Percentiles rank a stretch among this genome's conserved stretches.
phyloP scores from a whole-genome alignment of 2,888 invertebrate genomes.

The Candidula unifasciata region DNA sequence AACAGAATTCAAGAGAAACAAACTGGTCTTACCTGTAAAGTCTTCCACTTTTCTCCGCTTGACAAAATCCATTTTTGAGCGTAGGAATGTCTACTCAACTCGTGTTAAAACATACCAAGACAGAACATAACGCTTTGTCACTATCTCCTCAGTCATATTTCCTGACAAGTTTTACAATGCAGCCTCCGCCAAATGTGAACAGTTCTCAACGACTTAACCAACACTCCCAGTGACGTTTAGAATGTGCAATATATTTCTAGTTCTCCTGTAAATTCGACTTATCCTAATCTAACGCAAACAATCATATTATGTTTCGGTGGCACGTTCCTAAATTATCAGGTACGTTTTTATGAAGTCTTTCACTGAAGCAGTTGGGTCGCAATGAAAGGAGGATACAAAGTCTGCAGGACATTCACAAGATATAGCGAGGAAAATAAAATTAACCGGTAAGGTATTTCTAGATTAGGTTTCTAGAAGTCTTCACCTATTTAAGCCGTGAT shows the following conservation, averaged over 20 bases:
- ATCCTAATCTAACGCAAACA: no score
- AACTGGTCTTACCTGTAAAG: background rate
- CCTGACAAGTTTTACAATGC: background rate
- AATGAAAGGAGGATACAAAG: no score
- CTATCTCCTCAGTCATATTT: background rate
- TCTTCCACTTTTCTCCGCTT: slow-evolving; percentile 12
- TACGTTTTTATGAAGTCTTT: background rate
- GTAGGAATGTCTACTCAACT: background rate
- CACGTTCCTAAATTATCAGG: background rate
- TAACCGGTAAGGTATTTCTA: no score
- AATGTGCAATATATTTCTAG: background rate
- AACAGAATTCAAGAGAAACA: background rate
- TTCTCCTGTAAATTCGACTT: background rate
- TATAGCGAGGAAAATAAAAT: no score
- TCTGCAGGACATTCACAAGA: no score
- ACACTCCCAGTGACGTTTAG: background rate
- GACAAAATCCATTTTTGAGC: background rate
- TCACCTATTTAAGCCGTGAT: no score
- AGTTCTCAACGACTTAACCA: background rate
- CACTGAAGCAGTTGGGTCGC: no score
- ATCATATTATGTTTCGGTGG: background rate
- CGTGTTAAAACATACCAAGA: background rate
- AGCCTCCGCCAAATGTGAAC: background rate
- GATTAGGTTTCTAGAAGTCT: no score
- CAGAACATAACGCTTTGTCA: background rate